phyloP scores from a whole-genome alignment of 2,113 vertebrate genomes.

The Vireo altiloquus region DNA sequence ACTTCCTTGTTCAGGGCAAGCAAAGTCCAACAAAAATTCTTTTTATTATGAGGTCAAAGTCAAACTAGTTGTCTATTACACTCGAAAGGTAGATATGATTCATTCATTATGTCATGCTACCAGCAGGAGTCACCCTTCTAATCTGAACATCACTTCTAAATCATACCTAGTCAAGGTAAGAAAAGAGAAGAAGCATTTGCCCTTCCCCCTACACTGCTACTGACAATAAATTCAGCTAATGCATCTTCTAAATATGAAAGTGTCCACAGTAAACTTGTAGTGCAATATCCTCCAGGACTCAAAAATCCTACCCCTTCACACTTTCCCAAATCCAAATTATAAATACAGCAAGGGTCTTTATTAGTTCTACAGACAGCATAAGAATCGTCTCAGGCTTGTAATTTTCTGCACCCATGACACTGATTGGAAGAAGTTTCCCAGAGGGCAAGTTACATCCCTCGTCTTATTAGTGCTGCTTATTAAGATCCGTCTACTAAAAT shows the following conservation, averaged over 20 bases:
- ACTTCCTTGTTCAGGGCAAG: background rate
- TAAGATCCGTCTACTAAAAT: background rate
- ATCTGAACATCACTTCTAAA: background rate
- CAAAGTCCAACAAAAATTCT: constrained; percentile 18
- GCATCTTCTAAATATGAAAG: background rate
- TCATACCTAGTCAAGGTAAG: background rate
- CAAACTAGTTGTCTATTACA: background rate
- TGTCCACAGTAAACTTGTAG: background rate
- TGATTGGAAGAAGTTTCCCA: background rate
- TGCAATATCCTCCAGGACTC: background rate
- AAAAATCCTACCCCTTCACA: background rate
- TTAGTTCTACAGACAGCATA: background rate
- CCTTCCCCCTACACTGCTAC: background rate
- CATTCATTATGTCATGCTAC: background rate
- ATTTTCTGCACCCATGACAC: background rate
- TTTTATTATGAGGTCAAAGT: constrained; percentile 11
- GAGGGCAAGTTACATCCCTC: background rate
- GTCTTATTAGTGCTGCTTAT: background rate
- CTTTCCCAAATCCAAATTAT: background rate
- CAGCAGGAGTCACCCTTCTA: background rate
- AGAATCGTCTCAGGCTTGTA: background rate
- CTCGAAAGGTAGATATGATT: background rate
- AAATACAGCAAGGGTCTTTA: background rate
- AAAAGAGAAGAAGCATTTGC: background rate
- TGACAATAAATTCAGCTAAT: background rate